Evolutionary conservation across 2,888 invertebrate genomes (phyloP), one percentile per base, ranked within the genome.

Genomic region (Rhamnusium bicolor): DNA sequence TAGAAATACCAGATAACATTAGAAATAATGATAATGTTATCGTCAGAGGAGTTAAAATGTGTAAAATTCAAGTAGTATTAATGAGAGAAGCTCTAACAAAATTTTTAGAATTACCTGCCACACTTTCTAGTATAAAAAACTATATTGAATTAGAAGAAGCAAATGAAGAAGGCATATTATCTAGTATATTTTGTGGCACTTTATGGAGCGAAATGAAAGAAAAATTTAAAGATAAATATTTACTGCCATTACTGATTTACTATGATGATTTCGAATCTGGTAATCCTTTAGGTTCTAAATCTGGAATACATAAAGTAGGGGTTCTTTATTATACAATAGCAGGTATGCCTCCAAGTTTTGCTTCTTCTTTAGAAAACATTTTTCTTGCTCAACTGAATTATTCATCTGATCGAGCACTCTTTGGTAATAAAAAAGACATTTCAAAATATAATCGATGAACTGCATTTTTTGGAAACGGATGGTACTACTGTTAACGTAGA

Each of bases 301-400:
- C 51, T 19, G 51, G 51, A 6, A 51, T 51, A 19, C 21, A 51
- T 21, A 51, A 51, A 51, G 10, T 51, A 10, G 51, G 51, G 4
- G 51, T 12, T 12, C 7, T 51, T 1, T 51, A 51, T 12, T 19
- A 7, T 6, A 19, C 18, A 21, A 18, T 74, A 21, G 67, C 66
- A 10, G 61, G 74, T 46, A 71, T 71, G 5, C 74, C 74, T 18
- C 47, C 54, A 14, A n/a, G 61, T n/a, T 74, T 29, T 67, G 18
- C 71, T 4, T 70, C 67, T 1, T 16, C 21, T 10, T 51, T 73
- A 21, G 65, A 65, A 24, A 73, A 73, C 18, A 73, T 70, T 29
- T 70, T 73, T 65, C 65, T 73, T 6, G 27, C 14, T 27, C 56
- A 73, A 47, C 27, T 73, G n/a, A 56, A 58, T 4, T 70, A 70